phyloP scores from a whole-genome alignment of 2,888 invertebrate species.

The Trachelus stipa region DNA sequence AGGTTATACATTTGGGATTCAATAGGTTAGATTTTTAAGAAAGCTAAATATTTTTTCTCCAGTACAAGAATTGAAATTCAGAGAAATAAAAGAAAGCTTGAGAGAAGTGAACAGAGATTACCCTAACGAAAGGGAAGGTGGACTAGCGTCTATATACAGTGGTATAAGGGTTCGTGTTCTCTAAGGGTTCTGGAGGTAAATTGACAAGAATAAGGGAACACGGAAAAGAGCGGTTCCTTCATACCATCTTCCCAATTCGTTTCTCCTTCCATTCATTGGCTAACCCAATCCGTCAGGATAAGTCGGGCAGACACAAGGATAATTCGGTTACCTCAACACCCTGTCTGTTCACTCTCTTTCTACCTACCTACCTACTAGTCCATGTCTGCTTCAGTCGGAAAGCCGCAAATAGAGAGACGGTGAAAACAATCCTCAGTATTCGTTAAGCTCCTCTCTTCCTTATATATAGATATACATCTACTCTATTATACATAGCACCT shows the following conservation, averaged over 20 bases:
- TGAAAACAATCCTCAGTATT: constrained; percentile 8
- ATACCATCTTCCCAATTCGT: constrained; percentile 4
- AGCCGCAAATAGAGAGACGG: constrained; percentile 1
- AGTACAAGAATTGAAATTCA: neutral
- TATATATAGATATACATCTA: neutral
- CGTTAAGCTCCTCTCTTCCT: neutral
- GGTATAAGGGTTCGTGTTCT: neutral
- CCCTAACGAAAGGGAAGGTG: neutral
- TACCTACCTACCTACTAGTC: neutral
- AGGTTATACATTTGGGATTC: neutral
- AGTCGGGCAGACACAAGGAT: constrained; percentile 45
- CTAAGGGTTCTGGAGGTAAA: constrained; percentile 9
- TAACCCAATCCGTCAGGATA: constrained; percentile 50
- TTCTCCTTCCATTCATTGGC: constrained; percentile 22
- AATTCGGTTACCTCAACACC: constrained; percentile 41
- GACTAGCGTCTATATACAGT: neutral
- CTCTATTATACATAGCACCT: neutral
- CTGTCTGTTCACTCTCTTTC: constrained; percentile 7
- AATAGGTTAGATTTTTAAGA: neutral
- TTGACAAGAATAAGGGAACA: constrained; percentile 13
- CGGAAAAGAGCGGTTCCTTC: constrained; percentile 6
- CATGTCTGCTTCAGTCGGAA: neutral
- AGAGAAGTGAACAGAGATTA: neutral
- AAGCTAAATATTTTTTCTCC: neutral
- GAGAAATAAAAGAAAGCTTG: neutral